A percentile compares a stretch with the other conserved stretches of the same genome.
Conservation (phyloP, 2,888 invertebrate species). For the Drosophila basisetae region DNA sequence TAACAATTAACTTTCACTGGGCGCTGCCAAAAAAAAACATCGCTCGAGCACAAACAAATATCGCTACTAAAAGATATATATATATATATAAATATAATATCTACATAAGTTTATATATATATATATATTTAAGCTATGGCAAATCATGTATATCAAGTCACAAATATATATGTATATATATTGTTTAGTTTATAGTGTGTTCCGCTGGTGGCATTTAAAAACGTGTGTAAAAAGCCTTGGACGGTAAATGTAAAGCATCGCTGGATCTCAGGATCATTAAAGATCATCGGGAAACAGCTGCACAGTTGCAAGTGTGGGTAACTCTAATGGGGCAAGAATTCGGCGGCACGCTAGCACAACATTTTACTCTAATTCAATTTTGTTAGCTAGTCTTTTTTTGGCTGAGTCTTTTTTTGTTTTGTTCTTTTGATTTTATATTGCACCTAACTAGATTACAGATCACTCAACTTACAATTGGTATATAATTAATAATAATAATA, state of each 20-base stretch:
- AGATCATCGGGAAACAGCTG: conserved; percentile 36
- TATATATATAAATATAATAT: conserved; percentile 6
- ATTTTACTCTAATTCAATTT: conserved; percentile 21
- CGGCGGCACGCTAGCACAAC: conserved; percentile 41
- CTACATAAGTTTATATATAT: conserved; percentile 19
- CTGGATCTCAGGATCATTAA: conserved; percentile 11
- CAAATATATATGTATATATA: conserved; percentile 48
- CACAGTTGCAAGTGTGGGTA: conserved; percentile 25
- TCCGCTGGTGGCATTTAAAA: conserved; percentile 40
- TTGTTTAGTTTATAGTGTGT: conserved; percentile 24
- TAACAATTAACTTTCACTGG: conserved; percentile 55
- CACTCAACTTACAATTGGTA: conserved; percentile 48
- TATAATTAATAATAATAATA: conserved; percentile 4
- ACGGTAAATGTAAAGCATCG: conserved; percentile 67
- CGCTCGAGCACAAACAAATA: conserved; percentile 32
- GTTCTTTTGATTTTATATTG: conserved; percentile 16
- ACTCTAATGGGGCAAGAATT: conserved; percentile 49
- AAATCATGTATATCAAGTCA: conserved; percentile 59
- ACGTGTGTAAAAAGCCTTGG: conserved; percentile 56
- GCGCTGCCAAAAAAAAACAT: conserved; percentile 5
- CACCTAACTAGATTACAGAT: conserved; percentile 51
- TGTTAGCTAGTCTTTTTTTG: conserved; percentile 48
- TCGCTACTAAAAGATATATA: conserved; percentile 10
- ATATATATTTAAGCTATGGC: conserved; percentile 51
- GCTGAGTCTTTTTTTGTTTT: conserved; percentile 46